Percentiles rank a stretch among this genome's conserved stretches.
These are phyloP conservation scores for Tenthredo notha DNA, from an alignment of 2,888 invertebrate species.

Conservation along the genomic window DNA sequence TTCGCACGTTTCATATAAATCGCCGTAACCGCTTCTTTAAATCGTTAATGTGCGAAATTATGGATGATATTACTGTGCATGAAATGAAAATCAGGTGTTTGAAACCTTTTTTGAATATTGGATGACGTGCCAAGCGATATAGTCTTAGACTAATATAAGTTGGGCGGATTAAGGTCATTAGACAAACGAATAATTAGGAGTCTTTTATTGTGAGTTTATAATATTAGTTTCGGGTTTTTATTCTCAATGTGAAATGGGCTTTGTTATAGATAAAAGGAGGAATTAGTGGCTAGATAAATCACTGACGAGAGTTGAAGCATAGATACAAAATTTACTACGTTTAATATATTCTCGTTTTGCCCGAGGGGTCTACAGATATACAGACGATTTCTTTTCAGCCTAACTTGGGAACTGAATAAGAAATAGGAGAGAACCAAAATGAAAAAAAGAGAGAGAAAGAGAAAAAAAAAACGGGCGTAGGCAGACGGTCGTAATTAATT, in stretches of 20 bases:
- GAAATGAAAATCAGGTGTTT: background rate
- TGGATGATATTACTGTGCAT: background rate
- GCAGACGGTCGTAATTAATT: slow-evolving; percentile 44
- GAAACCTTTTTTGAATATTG: background rate
- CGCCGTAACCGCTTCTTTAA: slow-evolving; percentile 1
- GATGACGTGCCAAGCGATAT: background rate
- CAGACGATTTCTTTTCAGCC: slow-evolving; percentile 24
- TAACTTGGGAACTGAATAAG: background rate
- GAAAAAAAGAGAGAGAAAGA: background rate
- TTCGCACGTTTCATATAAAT: background rate
- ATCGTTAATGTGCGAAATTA: background rate
- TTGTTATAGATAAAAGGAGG: background rate
- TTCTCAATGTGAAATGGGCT: background rate
- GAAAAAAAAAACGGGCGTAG: background rate
- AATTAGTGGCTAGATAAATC: background rate
- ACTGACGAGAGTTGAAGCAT: background rate
- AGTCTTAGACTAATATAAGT: background rate
- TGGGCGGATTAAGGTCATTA: slow-evolving; percentile 12
- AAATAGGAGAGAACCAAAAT: background rate
- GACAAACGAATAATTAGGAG: background rate
- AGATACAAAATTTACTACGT: slow-evolving; percentile 1
- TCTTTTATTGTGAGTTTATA: background rate
- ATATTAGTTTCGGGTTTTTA: background rate
- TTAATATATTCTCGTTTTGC: background rate
- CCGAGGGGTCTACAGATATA: background rate